A percentile compares a stretch with the other conserved stretches of the same genome.
Evolutionary conservation across 53 echinoderm and acorn worm genomes (phyloP).

Genomic region (Holothuria leucospilota): DNA sequence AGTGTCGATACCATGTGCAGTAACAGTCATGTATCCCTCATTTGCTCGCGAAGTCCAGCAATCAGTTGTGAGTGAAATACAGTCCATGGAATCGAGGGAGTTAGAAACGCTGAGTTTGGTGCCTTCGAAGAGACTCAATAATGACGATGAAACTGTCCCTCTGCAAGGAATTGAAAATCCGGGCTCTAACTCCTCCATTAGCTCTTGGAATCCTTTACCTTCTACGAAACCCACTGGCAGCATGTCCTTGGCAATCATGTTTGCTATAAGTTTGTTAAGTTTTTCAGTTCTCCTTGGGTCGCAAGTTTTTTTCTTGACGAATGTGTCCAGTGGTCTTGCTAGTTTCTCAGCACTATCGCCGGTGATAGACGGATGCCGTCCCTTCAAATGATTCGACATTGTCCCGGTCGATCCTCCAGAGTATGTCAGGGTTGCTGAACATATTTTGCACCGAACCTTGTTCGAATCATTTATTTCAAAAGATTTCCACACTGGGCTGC

Average conservation of each 20-base stretch:
- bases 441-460: constrained; percentile 19
- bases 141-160: background rate
- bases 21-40: constrained; percentile 68
- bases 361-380: background rate
- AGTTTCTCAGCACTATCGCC: background rate
- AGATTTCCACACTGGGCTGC: constrained; percentile 15
- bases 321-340: background rate
- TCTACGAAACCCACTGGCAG: constrained; percentile 52
- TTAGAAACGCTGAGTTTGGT: background rate
- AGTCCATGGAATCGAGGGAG: background rate
- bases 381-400: constrained; percentile 2
- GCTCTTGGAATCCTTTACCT: background rate
- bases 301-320: background rate
- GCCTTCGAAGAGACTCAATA: background rate
- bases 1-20: constrained; percentile 43
- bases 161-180: background rate
- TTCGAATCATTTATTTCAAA: constrained; percentile 1
- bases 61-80: constrained; percentile 49
- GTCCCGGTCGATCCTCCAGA: constrained; percentile 23
- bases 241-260: constrained; percentile 50
- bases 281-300: background rate
- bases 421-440: background rate
- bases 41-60: constrained; percentile 60
- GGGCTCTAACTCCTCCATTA: constrained; percentile 29
- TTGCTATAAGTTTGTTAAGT: constrained; percentile 14